A percentile compares a stretch with the other conserved stretches of the same genome.
Evolutionary conservation across 2,888 invertebrate genomes (phyloP).

Genomic region (Aradus depressus): DNA sequence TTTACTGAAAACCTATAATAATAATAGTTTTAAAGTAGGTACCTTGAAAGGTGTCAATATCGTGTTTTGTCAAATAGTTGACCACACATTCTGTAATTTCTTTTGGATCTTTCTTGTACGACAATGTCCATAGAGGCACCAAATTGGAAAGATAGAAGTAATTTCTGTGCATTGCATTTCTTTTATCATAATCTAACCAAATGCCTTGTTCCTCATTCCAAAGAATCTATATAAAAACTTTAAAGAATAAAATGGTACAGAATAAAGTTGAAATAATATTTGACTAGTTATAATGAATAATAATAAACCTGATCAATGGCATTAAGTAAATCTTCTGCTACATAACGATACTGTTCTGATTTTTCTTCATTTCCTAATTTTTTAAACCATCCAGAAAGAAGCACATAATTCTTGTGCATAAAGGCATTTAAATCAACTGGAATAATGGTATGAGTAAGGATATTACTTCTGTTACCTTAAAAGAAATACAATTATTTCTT

Average conservation of each 20-base stretch:
- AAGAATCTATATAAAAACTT: constrained; percentile 39
- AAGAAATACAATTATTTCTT: not conserved
- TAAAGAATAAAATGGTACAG: not conserved
- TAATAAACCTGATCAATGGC: constrained; percentile 43
- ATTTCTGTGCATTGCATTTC: constrained; percentile 40
- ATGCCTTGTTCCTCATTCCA: constrained; percentile 64
- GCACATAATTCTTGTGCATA: constrained; percentile 54
- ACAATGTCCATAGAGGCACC: constrained; percentile 57
- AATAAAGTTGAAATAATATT: not conserved
- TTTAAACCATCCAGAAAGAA: constrained; percentile 53
- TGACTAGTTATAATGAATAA: not conserved
- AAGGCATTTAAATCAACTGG: constrained; percentile 77
- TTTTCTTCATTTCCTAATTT: constrained; percentile 42
- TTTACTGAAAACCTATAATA: too few relatives aligned
- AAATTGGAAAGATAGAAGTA: constrained; percentile 62
- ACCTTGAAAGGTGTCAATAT: constrained; percentile 9
- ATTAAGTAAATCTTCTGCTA: constrained; percentile 45
- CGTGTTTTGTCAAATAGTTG: constrained; percentile 13
- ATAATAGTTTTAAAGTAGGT: too few relatives aligned
- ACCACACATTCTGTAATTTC: constrained; percentile 17
- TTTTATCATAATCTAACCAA: constrained; percentile 69
- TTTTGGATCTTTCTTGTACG: constrained; percentile 12
- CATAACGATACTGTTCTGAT: constrained; percentile 42
- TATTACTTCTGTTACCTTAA: constrained; percentile 49
- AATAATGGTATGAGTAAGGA: constrained; percentile 53